phyloP scores from a whole-genome alignment of 2,113 vertebrate genomes.

The Datnioides undecimradiatus region DNA sequence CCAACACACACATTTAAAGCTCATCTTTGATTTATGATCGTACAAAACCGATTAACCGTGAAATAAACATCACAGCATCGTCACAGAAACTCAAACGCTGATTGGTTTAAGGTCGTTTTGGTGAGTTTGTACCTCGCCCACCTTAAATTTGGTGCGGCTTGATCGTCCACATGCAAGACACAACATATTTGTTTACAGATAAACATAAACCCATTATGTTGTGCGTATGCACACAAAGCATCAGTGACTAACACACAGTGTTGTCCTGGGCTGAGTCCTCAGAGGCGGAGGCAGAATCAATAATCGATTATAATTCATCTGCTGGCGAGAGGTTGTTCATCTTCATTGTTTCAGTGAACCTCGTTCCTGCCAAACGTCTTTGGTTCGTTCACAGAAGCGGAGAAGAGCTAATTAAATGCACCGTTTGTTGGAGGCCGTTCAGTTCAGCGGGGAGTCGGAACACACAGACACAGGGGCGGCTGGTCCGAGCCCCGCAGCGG shows the following conservation, averaged over 20 bases:
- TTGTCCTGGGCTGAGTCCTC: too few relatives aligned
- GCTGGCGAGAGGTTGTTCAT: conserved; percentile 20
- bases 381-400: conserved; percentile 4
- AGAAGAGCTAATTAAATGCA: not conserved
- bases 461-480: not conserved
- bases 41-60: too few relatives aligned
- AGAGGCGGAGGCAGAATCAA: not conserved
- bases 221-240: too few relatives aligned
- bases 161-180: too few relatives aligned
- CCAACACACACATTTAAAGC: too few relatives aligned
- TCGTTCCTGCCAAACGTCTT: not conserved
- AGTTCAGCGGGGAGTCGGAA: not conserved
- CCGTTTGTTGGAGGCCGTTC: not conserved
- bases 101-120: not conserved
- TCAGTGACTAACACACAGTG: too few relatives aligned
- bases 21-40: too few relatives aligned
- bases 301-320: conserved; percentile 32
- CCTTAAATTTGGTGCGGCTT: too few relatives aligned
- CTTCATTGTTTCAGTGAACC: conserved; percentile 26
- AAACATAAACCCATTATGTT: too few relatives aligned
- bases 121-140: not conserved
- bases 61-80: too few relatives aligned
- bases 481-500: conserved; percentile 12
- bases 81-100: too few relatives aligned
- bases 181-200: too few relatives aligned